Base-by-base conservation (phyloP, 2,888 invertebrate genomes). In the Cyclophora punctaria region DNA sequence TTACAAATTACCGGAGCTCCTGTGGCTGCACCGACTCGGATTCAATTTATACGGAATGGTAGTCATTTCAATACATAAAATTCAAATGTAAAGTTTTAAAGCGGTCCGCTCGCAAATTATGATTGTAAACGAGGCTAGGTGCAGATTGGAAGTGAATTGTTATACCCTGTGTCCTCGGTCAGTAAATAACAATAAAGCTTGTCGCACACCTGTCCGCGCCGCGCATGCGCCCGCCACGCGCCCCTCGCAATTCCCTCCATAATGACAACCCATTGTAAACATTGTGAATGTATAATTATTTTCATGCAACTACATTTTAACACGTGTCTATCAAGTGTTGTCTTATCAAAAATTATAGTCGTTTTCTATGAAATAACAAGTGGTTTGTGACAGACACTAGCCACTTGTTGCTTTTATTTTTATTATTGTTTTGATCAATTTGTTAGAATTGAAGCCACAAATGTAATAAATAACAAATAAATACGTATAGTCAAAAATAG, bases 181-280 rank as follows among this genome's bases (percentile, higher is more conserved):
- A 6, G 44, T 44, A 44, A 44, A 44, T 44, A 44, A 44, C 37
- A 44, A 44, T 44, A 44, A 67, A 66, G 69, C 71, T 62, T 58
- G 58, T 40, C 42, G 57, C 63, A 63, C 73, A 73, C 73, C 73
- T 73, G 72, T 63, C 69, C 33, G 7, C 47, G 45, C 41, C 49
- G 55, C 57, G 63, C 69, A 55, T 63, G 66, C 64, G 70, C 60
- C 62, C 42, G 72, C 62, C 73, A 73, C 73, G 73, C 71, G 73
- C 52, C 71, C 47, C 35, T 67, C 55, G 64, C 67, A 35, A 63
- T 63, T 69, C 66, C 61, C 63, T 66, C 64, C 50, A 48, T 20
- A 20, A 61, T 44, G 5, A 34, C 5, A 60, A 58, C 54, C 46
- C 55, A 53, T 52, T 62, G 55, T 57, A 51, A 56, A 62, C 6